These are phyloP conservation scores for Nomada fabriciana DNA, from an alignment of 2,888 invertebrate genomes.

Conservation along the genomic window DNA sequence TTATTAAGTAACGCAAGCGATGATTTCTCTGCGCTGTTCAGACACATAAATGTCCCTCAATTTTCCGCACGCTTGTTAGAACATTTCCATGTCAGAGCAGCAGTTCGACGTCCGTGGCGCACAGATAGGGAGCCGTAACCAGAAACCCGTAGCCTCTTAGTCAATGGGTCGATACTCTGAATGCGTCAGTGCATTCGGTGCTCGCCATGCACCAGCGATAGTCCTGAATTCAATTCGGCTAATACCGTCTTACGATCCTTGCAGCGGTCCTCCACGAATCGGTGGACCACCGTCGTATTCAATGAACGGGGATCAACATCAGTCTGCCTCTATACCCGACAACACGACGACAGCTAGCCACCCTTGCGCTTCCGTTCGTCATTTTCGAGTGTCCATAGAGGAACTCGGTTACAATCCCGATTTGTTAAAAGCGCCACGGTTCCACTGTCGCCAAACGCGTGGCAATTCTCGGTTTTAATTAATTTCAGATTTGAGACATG, in stretches of 20 bases:
- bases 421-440: too few species aligned
- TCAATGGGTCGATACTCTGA: constrained; percentile 43
- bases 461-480: too few species aligned
- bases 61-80: constrained; percentile 28
- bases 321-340: constrained; percentile 16
- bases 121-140: constrained; percentile 49
- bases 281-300: constrained; percentile 14
- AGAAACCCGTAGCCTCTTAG: constrained; percentile 51
- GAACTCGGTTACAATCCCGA: background rate
- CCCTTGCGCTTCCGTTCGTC: background rate
- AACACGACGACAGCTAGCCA: background rate
- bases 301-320: constrained; percentile 24
- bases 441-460: too few species aligned
- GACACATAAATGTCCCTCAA: background rate
- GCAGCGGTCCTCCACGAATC: constrained; percentile 15
- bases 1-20: too few species aligned
- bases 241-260: constrained; percentile 43
- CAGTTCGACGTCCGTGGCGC: constrained; percentile 34
- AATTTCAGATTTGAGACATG: too few species aligned
- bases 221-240: constrained; percentile 39
- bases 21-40: too few species aligned
- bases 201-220: constrained; percentile 28
- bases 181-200: constrained; percentile 33
- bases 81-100: constrained; percentile 20
- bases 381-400: constrained; percentile 6